Base-by-base conservation (phyloP, 2,797 vertebrate genomes). In the Huso huso region DNA sequence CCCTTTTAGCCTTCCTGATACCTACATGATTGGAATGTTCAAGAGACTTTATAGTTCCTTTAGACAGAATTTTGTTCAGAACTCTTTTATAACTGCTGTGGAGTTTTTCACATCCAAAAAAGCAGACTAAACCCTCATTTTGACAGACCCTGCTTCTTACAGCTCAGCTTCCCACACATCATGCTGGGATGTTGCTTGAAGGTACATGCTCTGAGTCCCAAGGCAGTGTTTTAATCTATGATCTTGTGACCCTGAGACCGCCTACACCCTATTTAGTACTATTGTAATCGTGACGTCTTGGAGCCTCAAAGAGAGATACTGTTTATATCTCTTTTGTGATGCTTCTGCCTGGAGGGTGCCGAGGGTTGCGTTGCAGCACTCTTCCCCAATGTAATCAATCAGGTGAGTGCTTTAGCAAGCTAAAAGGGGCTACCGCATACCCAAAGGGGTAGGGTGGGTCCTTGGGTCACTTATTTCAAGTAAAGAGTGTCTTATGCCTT, bases 391-490 rank as follows among this genome's bases (percentile, higher is more conserved):
- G 58, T 51, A 49, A 51, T 62, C 49, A 10, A 1, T 23, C 10
- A 7, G 61, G 13, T 37, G 8, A 55, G 52, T n/a, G 6, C 6
- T n/a, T 55, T n/a, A 9, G n/a, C 52, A 10, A 55, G 9, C 52
- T 55, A 9, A 18, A 23, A 62, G 13, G 61, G 61, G 18, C 8
- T 15, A 37, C 61, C 10, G 18, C 10, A 37, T 62, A 9, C 61
- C 61, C 18, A n/a, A 18, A 62, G 58, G 50, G 66, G 37, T 58
- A 60, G 49, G 58, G 51, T 67, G 57, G 11, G 9, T 49, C 57
- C n/a, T 15, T 37, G 23, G 23, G 23, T 37, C 23, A 2, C 48
- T 51, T 48, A 18, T 53, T 57, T 55, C 37, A 18, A 48, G 48
- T 49, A 9, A 10, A 49, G 60, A 61, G 50, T 50, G 13, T 67